A percentile compares a stretch with the other conserved stretches of the same genome.
These are phyloP conservation scores for Acrobasis suavella DNA, from an alignment of 2,888 invertebrate genomes.

Conservation along the genomic window DNA sequence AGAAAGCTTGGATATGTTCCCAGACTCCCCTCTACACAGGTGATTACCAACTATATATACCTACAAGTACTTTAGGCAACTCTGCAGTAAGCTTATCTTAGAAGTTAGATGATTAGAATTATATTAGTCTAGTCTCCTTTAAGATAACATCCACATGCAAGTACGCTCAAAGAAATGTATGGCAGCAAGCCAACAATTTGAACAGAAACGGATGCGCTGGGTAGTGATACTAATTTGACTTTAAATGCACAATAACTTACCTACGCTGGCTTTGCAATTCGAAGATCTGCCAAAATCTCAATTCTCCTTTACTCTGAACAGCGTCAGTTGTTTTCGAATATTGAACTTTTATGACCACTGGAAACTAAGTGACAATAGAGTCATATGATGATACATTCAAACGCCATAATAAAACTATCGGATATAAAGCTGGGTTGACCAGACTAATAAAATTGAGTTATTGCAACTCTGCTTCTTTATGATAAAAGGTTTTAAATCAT, in stretches of 20 bases:
- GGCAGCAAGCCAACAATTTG: conserved; percentile 68
- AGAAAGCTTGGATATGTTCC: conserved; percentile 94
- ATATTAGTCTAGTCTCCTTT: conserved; percentile 38
- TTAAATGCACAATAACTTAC: conserved; percentile 68
- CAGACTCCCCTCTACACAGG: conserved; percentile 94
- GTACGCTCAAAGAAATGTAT: conserved; percentile 52
- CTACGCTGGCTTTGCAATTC: conserved; percentile 56
- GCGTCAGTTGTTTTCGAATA: conserved; percentile 47
- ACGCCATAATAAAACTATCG: conserved; percentile 70
- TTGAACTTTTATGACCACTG: conserved; percentile 60
- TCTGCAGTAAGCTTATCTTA: conserved; percentile 42
- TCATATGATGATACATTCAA: conserved; percentile 52
- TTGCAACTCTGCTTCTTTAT: conserved; percentile 76
- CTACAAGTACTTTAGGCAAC: conserved; percentile 31
- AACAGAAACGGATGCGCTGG: conserved; percentile 57
- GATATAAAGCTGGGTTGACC: conserved; percentile 72
- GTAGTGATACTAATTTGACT: conserved; percentile 69
- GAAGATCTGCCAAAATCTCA: conserved; percentile 58
- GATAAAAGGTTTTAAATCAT: conserved; percentile 82
- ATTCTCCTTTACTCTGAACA: conserved; percentile 48
- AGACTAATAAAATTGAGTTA: conserved; percentile 80
- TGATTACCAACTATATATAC: conserved; percentile 45
- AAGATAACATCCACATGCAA: conserved; percentile 53
- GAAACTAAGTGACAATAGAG: conserved; percentile 51
- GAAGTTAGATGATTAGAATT: conserved; percentile 34